Base-by-base conservation (phyloP, 35 echinoderm and acorn worm genomes). In the Patiria miniata region DNA sequence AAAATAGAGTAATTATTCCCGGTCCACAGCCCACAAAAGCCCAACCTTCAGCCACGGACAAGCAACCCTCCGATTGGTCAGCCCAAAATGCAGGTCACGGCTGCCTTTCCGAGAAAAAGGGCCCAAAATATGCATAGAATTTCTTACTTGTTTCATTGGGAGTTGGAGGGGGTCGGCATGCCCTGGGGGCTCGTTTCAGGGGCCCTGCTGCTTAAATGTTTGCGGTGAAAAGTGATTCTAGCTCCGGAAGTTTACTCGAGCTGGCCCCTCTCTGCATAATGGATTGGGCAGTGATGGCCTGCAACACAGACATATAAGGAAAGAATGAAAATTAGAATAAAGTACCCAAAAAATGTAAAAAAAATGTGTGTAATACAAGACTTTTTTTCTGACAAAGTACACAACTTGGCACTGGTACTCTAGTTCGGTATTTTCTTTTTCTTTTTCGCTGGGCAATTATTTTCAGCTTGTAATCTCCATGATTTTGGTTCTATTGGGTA, bases 101-200 rank as follows among this genome's bases (percentile, higher is more conserved):
- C 21, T 23, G 21, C 23, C 10, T 14, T 73, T 73, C 26, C 15
- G 21, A 73, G 65, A 30, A 73, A 73, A 73, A 73, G 42, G 21
- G 34, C 23, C 65, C 65, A 22, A 73, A 73, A 73, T 73, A 73
- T 73, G 65, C 65, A 36, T 73, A 73, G 65, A 73, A 73, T 73
- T 73, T 73, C 42, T 47, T 47, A 14, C 65, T 73, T 73, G 28
- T 8, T 73, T 73, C 34, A 73, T 73, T 73, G 65, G 34, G 14
- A 26, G 15, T 23, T 14, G 34, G 8, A 26, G 34, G 65, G 65
- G 65, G 19, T 73, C 21, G 26, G 19, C 29, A 6, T 26, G 19
- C 65, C 65, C 65, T 30, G 12, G 65, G 65, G 65, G 65, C 65
- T 36, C 29, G 26, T 73, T 73, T 26, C 65, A 60, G 57, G 34